Evolutionary conservation across 1,140 invertebrate genomes (phyloP).

Genomic region (Polypedilum pembai): DNA sequence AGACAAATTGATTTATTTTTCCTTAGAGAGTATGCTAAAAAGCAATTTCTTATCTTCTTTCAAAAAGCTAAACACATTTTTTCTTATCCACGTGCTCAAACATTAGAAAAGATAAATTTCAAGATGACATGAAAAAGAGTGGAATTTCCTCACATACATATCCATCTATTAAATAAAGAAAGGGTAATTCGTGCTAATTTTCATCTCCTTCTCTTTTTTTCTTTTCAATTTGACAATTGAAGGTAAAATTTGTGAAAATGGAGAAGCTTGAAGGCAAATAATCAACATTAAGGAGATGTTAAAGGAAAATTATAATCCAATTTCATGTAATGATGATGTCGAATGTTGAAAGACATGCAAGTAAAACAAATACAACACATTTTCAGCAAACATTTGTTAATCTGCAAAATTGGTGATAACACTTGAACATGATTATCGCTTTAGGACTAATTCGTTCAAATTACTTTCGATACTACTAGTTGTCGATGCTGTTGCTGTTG

Average conservation of each 20-base stretch:
- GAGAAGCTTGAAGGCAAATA: background rate
- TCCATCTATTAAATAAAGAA: background rate
- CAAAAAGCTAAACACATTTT: background rate
- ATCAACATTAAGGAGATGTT: background rate
- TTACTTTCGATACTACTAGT: too few species aligned
- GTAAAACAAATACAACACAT: background rate
- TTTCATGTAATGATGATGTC: background rate
- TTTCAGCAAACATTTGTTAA: background rate
- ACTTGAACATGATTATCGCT: conserved; percentile 6
- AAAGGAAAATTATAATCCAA: conserved; percentile 26
- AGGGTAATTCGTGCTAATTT: conserved; percentile 18
- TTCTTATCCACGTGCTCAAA: background rate
- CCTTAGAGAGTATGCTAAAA: background rate
- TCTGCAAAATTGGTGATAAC: conserved; percentile 22
- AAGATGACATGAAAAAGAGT: background rate
- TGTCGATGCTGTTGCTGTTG: too few species aligned
- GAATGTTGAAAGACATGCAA: background rate
- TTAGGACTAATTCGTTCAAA: background rate
- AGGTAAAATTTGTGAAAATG: background rate
- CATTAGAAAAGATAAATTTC: background rate
- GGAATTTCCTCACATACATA: background rate
- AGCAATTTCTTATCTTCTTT: background rate
- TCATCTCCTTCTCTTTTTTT: background rate
- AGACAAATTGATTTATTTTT: background rate
- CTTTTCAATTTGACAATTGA: background rate